Base-by-base conservation (phyloP, 2,113 vertebrate species). In the Alouatta palliata region DNA sequence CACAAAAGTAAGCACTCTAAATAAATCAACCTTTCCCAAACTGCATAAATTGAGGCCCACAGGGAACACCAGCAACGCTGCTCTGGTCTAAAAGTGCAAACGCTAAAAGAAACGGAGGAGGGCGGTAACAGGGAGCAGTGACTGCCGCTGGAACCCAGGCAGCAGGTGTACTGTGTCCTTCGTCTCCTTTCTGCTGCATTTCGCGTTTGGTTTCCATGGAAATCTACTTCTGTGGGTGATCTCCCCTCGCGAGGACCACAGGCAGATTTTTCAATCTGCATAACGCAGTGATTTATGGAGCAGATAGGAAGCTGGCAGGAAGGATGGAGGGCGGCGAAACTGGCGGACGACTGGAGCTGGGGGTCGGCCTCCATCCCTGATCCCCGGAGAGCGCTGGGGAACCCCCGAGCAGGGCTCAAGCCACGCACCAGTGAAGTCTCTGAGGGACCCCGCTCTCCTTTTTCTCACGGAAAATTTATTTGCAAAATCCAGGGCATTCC, bases 161-260 rank as follows among this genome's bases (percentile, higher is more conserved):
- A n/a, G 40, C n/a, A 2, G 49, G n/a, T 66, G 75, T 83, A 52
- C 75, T 87, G 75, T 70, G 79, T 56, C 82, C 12, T n/a, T 54
- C 73, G 20, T 90, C 66, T 86, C 85, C 77, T 79, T 94, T 77
- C 81, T n/a, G 52, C 45, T 81, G 76, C 84, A 45, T 73, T 92
- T 88, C 85, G 52, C 5, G 0, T 86, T 91, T 86, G 73, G 97
- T 98, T 97, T 94, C 97, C 97, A 97, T 98, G 95, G 97, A 95
- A 93, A 98, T 61, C 71, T 68, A 73, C 68, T 75, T 85, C 45
- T 71, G 92, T 32, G 52, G 37, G 58, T 86, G 89, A 94, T 82
- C 90, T 90, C 76, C 87, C 19, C 75, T 80, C 7, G 8, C 56
- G 43, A 23, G 66, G 85, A 85, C 82, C 70, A 19, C 77, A n/a